phyloP scores from a whole-genome alignment of 2,113 vertebrate species.

The Propithecus coquereli region DNA sequence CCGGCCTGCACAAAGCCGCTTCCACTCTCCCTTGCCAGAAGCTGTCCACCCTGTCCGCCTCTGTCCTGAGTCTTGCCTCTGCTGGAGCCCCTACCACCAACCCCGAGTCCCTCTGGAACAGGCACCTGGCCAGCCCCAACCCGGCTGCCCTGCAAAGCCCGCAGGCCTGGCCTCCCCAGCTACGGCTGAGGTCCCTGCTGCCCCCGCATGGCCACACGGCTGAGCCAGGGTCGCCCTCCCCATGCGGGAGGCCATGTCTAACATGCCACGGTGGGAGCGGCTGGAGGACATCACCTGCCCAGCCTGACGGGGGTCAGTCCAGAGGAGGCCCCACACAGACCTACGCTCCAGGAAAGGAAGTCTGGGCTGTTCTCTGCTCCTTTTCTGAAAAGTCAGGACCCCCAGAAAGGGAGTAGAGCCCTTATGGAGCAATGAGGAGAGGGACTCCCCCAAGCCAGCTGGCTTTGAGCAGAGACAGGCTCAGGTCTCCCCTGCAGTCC shows the following conservation, averaged over 20 bases:
- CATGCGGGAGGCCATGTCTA: fast-evolving
- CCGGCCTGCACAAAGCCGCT: neutral
- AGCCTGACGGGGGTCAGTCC: neutral
- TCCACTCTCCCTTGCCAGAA: neutral
- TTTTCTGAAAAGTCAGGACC: neutral
- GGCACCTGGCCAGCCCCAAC: too few species aligned
- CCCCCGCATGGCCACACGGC: neutral
- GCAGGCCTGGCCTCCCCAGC: neutral
- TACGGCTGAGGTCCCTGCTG: neutral
- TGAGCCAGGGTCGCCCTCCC: neutral
- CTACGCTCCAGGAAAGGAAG: neutral
- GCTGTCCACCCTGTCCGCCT: neutral
- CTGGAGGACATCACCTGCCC: neutral
- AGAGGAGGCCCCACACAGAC: neutral
- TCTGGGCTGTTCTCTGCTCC: neutral
- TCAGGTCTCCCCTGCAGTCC: neutral
- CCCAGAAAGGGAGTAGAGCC: too few species aligned
- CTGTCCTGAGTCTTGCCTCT: neutral
- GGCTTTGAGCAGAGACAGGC: neutral
- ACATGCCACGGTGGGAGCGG: too few species aligned
- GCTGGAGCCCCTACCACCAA: neutral
- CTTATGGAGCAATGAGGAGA: neutral
- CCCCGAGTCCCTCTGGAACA: neutral
- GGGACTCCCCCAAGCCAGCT: neutral
- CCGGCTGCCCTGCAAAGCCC: neutral